phyloP scores from a whole-genome alignment of 2,797 vertebrate species.

The Paratrypauchen microcephalus region DNA sequence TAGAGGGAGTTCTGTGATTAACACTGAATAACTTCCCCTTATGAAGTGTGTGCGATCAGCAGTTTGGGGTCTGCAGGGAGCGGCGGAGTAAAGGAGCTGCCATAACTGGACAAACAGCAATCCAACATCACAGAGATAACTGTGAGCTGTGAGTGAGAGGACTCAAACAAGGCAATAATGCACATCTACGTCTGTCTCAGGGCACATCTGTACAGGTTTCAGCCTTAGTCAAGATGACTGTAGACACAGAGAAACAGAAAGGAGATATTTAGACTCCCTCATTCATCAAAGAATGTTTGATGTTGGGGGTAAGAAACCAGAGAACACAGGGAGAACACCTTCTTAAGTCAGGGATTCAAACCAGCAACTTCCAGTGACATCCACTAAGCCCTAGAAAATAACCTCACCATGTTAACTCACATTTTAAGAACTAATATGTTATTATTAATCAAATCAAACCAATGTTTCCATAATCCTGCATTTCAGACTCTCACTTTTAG shows the following conservation, averaged over 20 bases:
- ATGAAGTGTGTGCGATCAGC: slow-evolving; percentile 63
- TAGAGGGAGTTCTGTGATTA: slow-evolving; percentile 70
- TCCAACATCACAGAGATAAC: slow-evolving; percentile 60
- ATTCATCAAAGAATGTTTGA: too few relatives aligned
- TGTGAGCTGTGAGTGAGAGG: slow-evolving; percentile 20
- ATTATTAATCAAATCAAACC: background rate
- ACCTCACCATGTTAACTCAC: background rate
- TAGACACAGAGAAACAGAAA: too few relatives aligned
- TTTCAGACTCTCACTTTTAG: slow-evolving; percentile 11
- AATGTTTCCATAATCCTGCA: slow-evolving; percentile 4
- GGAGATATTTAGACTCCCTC: too few relatives aligned
- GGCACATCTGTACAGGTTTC: too few relatives aligned
- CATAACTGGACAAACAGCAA: slow-evolving; percentile 64
- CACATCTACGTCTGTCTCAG: too few relatives aligned
- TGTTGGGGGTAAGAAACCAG: too few relatives aligned
- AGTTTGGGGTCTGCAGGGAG: slow-evolving; percentile 51
- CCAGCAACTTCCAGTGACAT: too few relatives aligned
- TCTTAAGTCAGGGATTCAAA: too few relatives aligned
- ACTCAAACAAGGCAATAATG: background rate
- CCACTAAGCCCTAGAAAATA: background rate
- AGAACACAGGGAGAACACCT: too few relatives aligned
- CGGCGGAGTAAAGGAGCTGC: slow-evolving; percentile 56
- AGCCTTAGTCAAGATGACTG: too few relatives aligned
- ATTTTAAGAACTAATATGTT: background rate
- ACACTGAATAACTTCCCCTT: slow-evolving; percentile 61